Evolutionary conservation across 2,113 vertebrate genomes (phyloP).

Genomic region (Procavia capensis): DNA sequence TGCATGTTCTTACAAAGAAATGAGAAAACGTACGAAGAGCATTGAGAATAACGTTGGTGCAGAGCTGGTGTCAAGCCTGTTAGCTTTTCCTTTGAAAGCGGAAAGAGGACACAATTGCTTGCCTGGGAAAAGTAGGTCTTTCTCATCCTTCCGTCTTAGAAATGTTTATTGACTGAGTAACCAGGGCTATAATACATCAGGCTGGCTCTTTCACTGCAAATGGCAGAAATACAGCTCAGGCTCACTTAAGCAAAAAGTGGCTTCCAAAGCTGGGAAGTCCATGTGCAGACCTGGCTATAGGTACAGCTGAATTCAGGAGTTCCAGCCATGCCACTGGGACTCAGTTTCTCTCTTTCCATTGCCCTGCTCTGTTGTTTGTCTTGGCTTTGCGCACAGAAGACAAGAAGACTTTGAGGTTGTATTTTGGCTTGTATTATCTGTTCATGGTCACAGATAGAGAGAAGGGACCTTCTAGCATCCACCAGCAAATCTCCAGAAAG

Average conservation of each 20-base stretch:
- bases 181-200: fast-evolving
- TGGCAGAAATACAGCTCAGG: not conserved
- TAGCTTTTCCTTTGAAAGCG: not conserved
- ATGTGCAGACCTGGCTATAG: not conserved
- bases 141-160: not conserved
- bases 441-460: not conserved
- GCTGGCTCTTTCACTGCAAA: not conserved
- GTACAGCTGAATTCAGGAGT: not conserved
- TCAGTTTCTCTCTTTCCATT: not conserved
- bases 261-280: not conserved
- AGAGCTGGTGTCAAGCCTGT: not conserved
- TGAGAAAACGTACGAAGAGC: not conserved
- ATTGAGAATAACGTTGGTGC: not conserved
- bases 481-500: not conserved
- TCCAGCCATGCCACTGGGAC: fast-evolving
- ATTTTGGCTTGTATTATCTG: not conserved
- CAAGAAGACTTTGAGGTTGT: not conserved
- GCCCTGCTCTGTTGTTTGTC: not conserved
- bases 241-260: not conserved
- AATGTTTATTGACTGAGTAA: not conserved
- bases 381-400: not conserved
- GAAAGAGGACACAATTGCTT: not conserved
- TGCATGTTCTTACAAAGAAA: fast-evolving
- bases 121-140: not conserved
- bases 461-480: no score